Evolutionary conservation across 2,113 vertebrate genomes (phyloP), one percentile per base, ranked within the genome.

Genomic region (Triplophysa dalaica): DNA sequence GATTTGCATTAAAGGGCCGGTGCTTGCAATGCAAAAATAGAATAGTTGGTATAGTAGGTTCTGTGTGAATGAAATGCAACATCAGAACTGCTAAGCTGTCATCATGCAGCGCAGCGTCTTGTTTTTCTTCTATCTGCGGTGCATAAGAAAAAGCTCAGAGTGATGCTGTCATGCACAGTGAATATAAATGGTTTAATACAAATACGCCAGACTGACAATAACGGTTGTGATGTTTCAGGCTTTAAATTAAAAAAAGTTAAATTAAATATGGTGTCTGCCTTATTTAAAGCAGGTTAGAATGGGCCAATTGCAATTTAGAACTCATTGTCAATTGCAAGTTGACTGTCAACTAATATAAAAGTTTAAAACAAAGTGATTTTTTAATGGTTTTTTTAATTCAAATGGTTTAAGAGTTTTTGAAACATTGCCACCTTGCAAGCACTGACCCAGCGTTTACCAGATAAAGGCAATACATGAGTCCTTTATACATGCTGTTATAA

Each of bases 11-110:
- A 3, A 38, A 33, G 17, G 2, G 21, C 12, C 56, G 21, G 70
- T 41, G 70, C 19, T 73, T 60, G 29, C 70, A 73, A 73, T 52
- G 52, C 52, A 73, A 52, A 11, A 41, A 73, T 19, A 33, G 1
- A 72, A 11, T 13, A 56, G 17, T 70, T 45, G 17, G 1, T 70
- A 3, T 58, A 12, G 19, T 16, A 21, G 33, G 33, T 52, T 54
- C 24, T 29, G 48, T n/a, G 14, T n/a, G 16, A 70, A 29, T 17
- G 16, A 70, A 52, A 58, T 21, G 4, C 16, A 52, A 48, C 68
- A 19, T 54, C 16, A n/a, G 9, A 52, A 24, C 16, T 24, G 17
- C 68, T 33, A 19, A 17, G 16, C 16, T 16, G 50, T 52, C 50
- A 14, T 17, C 50, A 52, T 52, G 50, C 6, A 13, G 50, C 5